Base-by-base conservation (phyloP, 2,113 vertebrate species). In the Pachyramphus minor region DNA sequence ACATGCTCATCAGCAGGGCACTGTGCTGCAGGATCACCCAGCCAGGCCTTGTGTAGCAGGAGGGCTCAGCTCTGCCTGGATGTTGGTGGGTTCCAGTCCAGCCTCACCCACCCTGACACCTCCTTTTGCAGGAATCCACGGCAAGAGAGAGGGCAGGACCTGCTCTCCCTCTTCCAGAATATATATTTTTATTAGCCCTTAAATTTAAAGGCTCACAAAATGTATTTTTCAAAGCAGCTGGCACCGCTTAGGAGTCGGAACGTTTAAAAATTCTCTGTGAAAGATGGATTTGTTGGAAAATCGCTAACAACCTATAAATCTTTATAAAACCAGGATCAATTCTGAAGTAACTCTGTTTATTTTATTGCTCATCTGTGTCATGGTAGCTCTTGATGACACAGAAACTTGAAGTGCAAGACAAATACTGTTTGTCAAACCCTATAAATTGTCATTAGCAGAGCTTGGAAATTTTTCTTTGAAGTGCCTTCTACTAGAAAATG, bases 351-450 rank as follows among this genome's bases (percentile, higher is more conserved):
- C 80, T 74, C 59, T 15, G 35, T 92, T 93, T 92, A 89, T 89
- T 96, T 96, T 95, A 95, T 92, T 84, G 84, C 41, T 94, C 72
- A 62, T 95, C 91, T 84, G 23, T 89, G 91, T 92, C 75, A 44
- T 0, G 0, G 79, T 77, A 59, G 64, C 79, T 84, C 89, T 91
- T 79, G 77, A 79, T 72, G 87, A 45, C 67, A 79, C n/a, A 75
- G n/a, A 90, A 91, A 55, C 45, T 62, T 91, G 37, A 94, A 91
- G 53, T 18, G 35, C 31, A 35, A 94, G 75, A 83, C 41, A 94
- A 92, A 91, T 56, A 45, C 8, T 85, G 11, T 78, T 76, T 91
- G 77, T 89, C 75, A 76, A 91, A 85, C 45, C 6, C 33, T 74
- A 59, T 80, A 76, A 79, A 91, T 90, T 89, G 75, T 81, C 39